A percentile compares a stretch with the other conserved stretches of the same genome.
These are phyloP conservation scores for Drosophila pegasa DNA, from an alignment of 2,888 invertebrate species.

Conservation along the genomic window DNA sequence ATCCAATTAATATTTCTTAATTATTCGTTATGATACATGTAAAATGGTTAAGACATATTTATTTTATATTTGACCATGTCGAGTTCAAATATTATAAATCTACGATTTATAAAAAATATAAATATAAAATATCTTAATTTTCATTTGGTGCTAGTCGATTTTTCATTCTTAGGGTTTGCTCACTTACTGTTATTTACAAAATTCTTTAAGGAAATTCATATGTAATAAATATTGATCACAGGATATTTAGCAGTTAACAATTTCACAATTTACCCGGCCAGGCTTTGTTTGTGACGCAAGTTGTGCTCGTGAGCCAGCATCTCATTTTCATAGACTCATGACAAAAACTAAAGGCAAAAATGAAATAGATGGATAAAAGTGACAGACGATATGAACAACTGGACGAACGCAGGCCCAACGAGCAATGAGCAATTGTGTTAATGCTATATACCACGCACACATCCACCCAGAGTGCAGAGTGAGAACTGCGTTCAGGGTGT, in stretches of 20 bases:
- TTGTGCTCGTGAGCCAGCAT: slow-evolving; percentile 42
- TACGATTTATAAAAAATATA: no score
- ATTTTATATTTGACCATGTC: no score
- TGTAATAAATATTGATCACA: no score
- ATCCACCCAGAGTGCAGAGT: slow-evolving; percentile 25
- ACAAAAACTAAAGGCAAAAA: slow-evolving; percentile 31
- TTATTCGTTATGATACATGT: no score
- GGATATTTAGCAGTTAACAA: slow-evolving; percentile 11
- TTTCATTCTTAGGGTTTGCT: no score
- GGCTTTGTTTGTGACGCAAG: slow-evolving; percentile 61
- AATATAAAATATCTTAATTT: no score
- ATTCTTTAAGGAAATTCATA: no score
- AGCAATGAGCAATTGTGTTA: slow-evolving; percentile 73
- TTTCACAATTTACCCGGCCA: slow-evolving; percentile 18
- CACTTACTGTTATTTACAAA: no score
- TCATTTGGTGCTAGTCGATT: no score
- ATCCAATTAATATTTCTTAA: no score
- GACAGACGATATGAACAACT: slow-evolving; percentile 71
- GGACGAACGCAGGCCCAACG: slow-evolving; percentile 66
- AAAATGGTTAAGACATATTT: no score
- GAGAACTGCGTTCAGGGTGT: slow-evolving; percentile 6
- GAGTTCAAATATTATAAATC: no score
- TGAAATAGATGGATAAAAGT: slow-evolving; percentile 55
- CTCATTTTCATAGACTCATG: slow-evolving; percentile 81
- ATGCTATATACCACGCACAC: slow-evolving; percentile 65